Conservation (phyloP, 2,113 vertebrate genomes). For the Myrmophylax atrothorax region DNA sequence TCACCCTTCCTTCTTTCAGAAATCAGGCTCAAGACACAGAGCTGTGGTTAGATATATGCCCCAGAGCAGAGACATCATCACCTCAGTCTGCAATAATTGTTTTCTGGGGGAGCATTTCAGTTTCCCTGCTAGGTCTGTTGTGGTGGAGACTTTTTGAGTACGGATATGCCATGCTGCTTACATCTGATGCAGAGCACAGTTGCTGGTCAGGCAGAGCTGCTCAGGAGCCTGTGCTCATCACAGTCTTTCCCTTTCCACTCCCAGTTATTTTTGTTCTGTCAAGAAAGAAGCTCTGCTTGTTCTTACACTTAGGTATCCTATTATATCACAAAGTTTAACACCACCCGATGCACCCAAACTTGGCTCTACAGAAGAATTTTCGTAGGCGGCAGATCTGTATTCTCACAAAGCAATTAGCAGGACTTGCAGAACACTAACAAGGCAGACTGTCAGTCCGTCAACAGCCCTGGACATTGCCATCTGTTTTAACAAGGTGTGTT, state of each 20-base stretch:
- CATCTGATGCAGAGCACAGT: background rate
- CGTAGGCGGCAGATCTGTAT: background rate
- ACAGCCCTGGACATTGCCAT: background rate
- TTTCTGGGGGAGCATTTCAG: background rate
- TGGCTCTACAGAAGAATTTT: background rate
- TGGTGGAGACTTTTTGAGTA: background rate
- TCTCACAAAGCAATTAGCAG: slow-evolving; percentile 38
- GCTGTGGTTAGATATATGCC: background rate
- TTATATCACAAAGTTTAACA: background rate
- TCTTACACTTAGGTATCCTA: background rate
- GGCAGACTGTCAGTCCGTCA: background rate
- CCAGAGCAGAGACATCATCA: background rate
- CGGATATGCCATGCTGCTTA: background rate
- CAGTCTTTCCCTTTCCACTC: background rate
- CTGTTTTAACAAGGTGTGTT: background rate
- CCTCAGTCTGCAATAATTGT: background rate
- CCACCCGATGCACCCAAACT: background rate
- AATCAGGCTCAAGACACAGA: slow-evolving; percentile 7
- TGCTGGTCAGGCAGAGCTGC: background rate
- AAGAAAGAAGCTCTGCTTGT: background rate
- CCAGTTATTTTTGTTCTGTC: background rate
- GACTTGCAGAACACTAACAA: slow-evolving; percentile 3
- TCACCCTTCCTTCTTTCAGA: background rate
- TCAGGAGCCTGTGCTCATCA: background rate
- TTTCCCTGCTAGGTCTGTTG: background rate